Evolutionary conservation across 2,888 invertebrate species (phyloP), one percentile per base, ranked within the genome.

Genomic region (Aspidapion aeneum): DNA sequence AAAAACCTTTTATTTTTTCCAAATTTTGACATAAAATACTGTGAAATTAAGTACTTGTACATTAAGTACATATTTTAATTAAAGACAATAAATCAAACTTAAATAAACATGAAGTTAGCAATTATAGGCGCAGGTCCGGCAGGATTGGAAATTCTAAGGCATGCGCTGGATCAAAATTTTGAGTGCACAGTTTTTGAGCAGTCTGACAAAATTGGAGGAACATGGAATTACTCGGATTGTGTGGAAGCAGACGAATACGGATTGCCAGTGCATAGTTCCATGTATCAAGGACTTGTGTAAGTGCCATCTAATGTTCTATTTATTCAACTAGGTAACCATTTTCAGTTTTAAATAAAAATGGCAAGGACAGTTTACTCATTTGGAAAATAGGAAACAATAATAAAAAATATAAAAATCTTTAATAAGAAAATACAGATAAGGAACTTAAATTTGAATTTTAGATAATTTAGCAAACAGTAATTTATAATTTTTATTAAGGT

Each of bases 261-360:
- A 0, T 71, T 87, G n/a, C 88, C 90, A 0, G 79, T 91, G 12
- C 90, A 89, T 74, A 88, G 91, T 3, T 90, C 91, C 79, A 90
- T 92, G 89, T 94, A 94, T 74, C 85, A 87, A 74, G 85, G 87
- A 73, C 81, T 94, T 50, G 84, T 82, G 90, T 90, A 78, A 55
- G 63, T 63, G 7, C 49, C n/a, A n/a, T n/a, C n/a, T n/a, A n/a
- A n/a, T n/a, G n/a, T n/a, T n/a, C n/a, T n/a, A n/a, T 48, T n/a
- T 48, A n/a, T 48, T 12, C n/a, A 48, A n/a, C n/a, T 48, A 12
- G n/a, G 49, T 48, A 12, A 9, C 9, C 9, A 48, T 9, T 48
- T 12, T 48, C 9, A 12, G 9, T 12, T 48, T 48, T 48, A 48
- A 12, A 48, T 48, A 48, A 48, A 12, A 48, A 48, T 48, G n/a